These are phyloP conservation scores for Melanophora roralis DNA, from an alignment of 2,888 invertebrate genomes.

Conservation along the genomic window DNA sequence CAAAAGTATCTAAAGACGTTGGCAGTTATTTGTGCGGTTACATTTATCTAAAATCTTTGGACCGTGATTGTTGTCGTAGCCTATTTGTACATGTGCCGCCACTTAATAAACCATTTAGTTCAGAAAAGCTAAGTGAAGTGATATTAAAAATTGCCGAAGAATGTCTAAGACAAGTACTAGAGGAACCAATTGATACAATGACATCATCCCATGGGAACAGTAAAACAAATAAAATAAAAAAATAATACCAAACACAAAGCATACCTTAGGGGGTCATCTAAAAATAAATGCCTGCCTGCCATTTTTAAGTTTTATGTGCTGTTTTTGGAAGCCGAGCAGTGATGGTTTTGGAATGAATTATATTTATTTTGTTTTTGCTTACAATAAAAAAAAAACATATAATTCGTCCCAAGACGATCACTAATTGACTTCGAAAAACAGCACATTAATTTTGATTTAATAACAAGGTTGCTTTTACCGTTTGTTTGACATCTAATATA, in stretches of 20 bases:
- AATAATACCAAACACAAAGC: neutral
- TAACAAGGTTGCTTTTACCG: no score
- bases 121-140: constrained; percentile 79
- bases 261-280: neutral
- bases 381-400: no score
- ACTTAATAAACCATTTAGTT: constrained; percentile 81
- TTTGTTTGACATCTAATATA: no score
- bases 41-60: constrained; percentile 85
- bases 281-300: no score
- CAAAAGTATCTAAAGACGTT: constrained; percentile 70
- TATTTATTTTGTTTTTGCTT: no score
- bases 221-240: neutral
- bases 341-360: no score
- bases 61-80: constrained; percentile 79
- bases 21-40: constrained; percentile 87
- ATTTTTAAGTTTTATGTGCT: no score
- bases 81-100: constrained; percentile 90
- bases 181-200: constrained; percentile 31
- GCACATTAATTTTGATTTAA: no score
- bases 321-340: no score
- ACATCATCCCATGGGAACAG: neutral
- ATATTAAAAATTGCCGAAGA: constrained; percentile 72
- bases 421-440: no score
- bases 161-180: constrained; percentile 71
- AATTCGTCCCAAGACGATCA: no score